phyloP scores from a whole-genome alignment of 2,797 vertebrate genomes.

The Trachops cirrhosus region DNA sequence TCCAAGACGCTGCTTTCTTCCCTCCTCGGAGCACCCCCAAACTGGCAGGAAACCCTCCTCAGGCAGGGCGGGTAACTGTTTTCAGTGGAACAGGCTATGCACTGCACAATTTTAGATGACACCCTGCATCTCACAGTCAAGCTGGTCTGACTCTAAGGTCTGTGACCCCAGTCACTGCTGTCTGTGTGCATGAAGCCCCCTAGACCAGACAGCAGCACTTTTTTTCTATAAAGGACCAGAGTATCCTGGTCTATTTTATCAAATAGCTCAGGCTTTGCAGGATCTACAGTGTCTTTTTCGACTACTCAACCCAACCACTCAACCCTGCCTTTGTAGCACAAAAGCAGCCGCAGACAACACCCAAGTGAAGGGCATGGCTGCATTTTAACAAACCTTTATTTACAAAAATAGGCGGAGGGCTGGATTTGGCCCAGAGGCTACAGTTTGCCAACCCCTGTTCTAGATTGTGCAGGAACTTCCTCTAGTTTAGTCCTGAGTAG shows the following conservation, averaged over 20 bases:
- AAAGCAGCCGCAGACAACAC: not conserved
- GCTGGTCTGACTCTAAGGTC: not conserved
- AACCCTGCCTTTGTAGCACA: not conserved
- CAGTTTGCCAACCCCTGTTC: too few species aligned
- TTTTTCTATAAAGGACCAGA: not conserved
- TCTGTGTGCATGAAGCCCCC: not conserved
- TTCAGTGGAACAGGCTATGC: not conserved
- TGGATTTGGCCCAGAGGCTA: not conserved
- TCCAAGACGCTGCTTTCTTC: constrained; percentile 34
- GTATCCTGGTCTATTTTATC: too few species aligned
- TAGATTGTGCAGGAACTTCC: not conserved
- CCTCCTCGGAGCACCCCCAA: not conserved
- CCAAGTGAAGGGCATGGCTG: not conserved
- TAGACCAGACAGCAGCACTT: not conserved
- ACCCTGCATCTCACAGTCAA: not conserved
- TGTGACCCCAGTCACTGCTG: not conserved
- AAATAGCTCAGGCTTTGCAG: not conserved
- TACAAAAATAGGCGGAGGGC: not conserved
- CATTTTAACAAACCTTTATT: not conserved
- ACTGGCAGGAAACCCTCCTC: not conserved
- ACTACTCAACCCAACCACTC: not conserved
- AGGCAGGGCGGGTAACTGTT: not conserved
- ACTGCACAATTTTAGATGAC: not conserved
- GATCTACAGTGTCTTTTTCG: not conserved
- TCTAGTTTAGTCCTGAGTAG: not conserved